Base-by-base conservation (phyloP, 2,888 invertebrate genomes). In the Pollenia angustigena region DNA sequence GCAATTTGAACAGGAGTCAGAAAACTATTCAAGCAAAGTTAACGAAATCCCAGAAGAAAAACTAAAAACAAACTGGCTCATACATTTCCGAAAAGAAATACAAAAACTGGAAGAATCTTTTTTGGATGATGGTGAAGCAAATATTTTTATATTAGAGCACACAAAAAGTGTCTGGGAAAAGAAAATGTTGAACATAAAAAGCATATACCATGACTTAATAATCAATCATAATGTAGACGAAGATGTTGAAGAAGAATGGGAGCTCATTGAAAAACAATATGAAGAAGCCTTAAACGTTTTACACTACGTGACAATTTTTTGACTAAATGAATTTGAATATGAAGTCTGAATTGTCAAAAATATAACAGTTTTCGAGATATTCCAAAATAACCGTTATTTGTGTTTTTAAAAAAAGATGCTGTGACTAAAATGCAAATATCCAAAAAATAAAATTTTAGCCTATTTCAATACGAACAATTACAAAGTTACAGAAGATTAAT, bases 261-360 rank as follows among this genome's bases (percentile, higher is more conserved):
- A 52, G 16, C n/a, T 52, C n/a, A 52, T 52, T 52, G 52, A 52
- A 6, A 52, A 52, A n/a, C 52, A 52, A 52, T 52, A 16, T 52
- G 52, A 52, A 52, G 52, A 52, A 52, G 16, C 52, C 4, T 52
- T 52, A 52, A 52, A 52, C 16, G 6, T n/a, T n/a, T n/a, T n/a
- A n/a, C n/a, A n/a, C n/a, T n/a, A n/a, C n/a, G n/a, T n/a, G n/a
- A n/a, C n/a, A n/a, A n/a, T n/a, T n/a, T n/a, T n/a, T n/a, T n/a
- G n/a, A n/a, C n/a, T n/a, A n/a, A n/a, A n/a, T n/a, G n/a, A n/a
- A n/a, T n/a, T n/a, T n/a, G n/a, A n/a, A n/a, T n/a, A n/a, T n/a
- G n/a, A n/a, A n/a, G n/a, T n/a, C n/a, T n/a, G n/a, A n/a, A n/a
- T n/a, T n/a, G n/a, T n/a, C n/a, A n/a, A n/a, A n/a, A n/a, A n/a